phyloP scores from a whole-genome alignment of 1,140 invertebrate genomes.

The Aricia agestis region DNA sequence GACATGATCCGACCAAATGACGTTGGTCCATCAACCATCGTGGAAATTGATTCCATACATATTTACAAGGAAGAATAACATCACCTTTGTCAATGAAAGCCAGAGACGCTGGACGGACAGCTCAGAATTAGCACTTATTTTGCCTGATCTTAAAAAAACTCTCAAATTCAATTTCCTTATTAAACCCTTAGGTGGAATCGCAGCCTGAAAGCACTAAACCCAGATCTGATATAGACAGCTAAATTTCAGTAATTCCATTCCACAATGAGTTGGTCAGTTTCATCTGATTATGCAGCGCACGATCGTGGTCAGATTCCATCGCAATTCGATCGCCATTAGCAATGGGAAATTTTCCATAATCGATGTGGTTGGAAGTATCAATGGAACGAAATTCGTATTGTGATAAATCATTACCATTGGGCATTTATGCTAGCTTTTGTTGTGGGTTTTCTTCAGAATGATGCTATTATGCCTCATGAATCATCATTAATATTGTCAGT shows the following conservation, averaged over 20 bases:
- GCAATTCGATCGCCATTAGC: neutral
- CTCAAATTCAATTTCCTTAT: no score
- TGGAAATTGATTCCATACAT: no score
- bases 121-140: no score
- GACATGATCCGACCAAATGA: no score
- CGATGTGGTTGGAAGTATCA: neutral
- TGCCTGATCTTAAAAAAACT: no score
- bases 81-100: no score
- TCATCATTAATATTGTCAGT: no score
- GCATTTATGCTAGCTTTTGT: neutral
- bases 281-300: neutral
- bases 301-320: constrained; percentile 3
- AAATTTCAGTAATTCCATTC: neutral
- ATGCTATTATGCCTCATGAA: neutral
- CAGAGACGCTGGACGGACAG: no score
- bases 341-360: constrained; percentile 1
- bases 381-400: neutral
- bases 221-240: neutral
- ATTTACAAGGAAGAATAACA: no score
- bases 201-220: neutral
- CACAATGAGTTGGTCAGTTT: constrained; percentile 6
- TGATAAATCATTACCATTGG: neutral
- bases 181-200: no score
- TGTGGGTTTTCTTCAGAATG: neutral
- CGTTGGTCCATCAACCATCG: no score